These are phyloP conservation scores for Rhombomys opimus DNA, from an alignment of 2,113 vertebrate genomes.

Conservation along the genomic window DNA sequence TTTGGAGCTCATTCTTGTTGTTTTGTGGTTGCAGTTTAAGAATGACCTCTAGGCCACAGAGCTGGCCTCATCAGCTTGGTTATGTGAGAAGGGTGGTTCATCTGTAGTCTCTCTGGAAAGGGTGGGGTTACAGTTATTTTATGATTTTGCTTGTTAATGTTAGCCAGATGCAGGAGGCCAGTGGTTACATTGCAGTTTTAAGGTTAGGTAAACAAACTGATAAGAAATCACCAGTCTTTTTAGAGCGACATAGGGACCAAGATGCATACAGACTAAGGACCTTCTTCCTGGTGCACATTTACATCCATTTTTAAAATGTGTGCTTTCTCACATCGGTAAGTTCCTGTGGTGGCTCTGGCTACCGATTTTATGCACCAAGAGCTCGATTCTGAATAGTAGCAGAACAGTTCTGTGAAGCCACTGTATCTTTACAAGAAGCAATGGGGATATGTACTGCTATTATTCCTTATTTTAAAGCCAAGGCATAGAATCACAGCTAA, in stretches of 20 bases:
- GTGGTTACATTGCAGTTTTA: neutral
- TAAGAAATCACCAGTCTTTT: neutral
- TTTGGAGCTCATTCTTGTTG: constrained; percentile 16
- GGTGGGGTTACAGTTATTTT: constrained; percentile 12
- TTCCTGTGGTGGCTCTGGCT: neutral
- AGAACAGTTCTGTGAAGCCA: neutral
- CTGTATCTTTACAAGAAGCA: neutral
- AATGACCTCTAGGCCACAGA: constrained; percentile 21
- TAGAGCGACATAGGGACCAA: too few relatives aligned
- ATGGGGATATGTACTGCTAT: neutral
- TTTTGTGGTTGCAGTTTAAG: constrained; percentile 30
- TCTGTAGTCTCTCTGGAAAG: constrained; percentile 47
- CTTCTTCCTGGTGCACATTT: neutral
- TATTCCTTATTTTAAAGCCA: neutral
- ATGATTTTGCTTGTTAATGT: constrained; percentile 47
- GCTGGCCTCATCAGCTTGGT: constrained; percentile 48
- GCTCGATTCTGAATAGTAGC: neutral
- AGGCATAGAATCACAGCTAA: neutral
- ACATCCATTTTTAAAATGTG: neutral
- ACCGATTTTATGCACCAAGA: neutral
- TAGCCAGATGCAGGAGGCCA: constrained; percentile 25
- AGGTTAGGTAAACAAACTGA: constrained; percentile 12
- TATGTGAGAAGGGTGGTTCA: neutral
- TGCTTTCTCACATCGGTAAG: neutral
- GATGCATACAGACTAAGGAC: neutral